Evolutionary conservation across 1,140 invertebrate species (phyloP), one percentile per base, ranked within the genome.

Genomic region (Ditylenchus dipsaci): DNA sequence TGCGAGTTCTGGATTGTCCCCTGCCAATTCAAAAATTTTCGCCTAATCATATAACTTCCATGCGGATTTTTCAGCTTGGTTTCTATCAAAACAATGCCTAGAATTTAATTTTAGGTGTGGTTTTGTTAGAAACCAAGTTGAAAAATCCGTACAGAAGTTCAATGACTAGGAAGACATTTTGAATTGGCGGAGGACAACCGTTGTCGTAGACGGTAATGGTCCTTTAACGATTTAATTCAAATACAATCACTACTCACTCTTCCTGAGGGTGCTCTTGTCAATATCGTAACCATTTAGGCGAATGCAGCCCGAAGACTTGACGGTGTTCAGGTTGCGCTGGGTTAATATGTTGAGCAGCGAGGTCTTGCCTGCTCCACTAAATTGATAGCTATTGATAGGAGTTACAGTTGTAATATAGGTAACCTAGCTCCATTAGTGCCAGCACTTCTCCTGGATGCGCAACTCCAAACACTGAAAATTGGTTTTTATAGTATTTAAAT

Each of bases 331-430:
- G 73, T 87, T 87, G 3, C 91, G 87, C 82, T 90, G 90, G 0
- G 92, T 95, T 33, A 97, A 80, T 0, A 91, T 88, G 83, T 97
- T 97, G 45, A 97, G 84, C 0, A 97, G 87, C 0, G 93, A 96
- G 0, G 93, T 95, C 86, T 97, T 98, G 5, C 95, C 94, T 0
- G 94, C 91, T 0, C 93, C 93, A 27, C 91, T 93, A 69, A 57
- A 73, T 74, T 9, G 43, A 57, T n/a, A n/a, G 33, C 33, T 5
- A 38, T 11, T n/a, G 15, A 53, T 53, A 15, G 49, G 23, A 53
- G 3, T 3, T 53, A 7, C 15, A n/a, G 19, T 29, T 33, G 29
- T 61, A 29, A 29, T 38, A 27, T 13, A 26, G n/a, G 1, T 53
- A 42, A 75, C 75, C 71, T 72, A 38, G 92, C 90, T 1, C 93